A percentile compares a stretch with the other conserved stretches of the same genome.
phyloP scores from a whole-genome alignment of 2,797 vertebrate genomes.

The Catamblyrhynchus diadema region DNA sequence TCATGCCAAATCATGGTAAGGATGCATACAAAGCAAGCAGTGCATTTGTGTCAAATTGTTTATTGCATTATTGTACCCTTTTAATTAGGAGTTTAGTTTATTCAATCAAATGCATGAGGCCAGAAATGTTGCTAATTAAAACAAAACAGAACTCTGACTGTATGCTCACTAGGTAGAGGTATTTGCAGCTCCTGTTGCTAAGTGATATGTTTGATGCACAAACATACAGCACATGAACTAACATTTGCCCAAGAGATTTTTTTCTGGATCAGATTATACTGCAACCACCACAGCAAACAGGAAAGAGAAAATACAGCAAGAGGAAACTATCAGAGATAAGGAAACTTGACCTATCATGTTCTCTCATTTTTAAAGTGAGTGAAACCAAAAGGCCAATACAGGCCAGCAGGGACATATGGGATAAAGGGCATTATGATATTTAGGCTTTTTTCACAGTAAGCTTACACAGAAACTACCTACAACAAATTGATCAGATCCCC shows the following conservation, averaged over 20 bases:
- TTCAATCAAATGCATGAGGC: conserved; percentile 24
- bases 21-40: conserved; percentile 1
- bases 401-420: not conserved
- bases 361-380: not conserved
- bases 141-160: not conserved
- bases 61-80: conserved; percentile 25
- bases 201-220: conserved; percentile 2
- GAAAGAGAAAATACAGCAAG: not conserved
- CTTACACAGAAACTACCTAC: not conserved
- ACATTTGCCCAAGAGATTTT: not conserved
- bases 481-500: not conserved
- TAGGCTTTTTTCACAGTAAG: not conserved
- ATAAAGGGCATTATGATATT: not conserved
- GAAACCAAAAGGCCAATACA: not conserved
- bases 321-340: conserved; percentile 11
- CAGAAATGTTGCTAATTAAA: conserved; percentile 52
- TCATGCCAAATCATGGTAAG: conserved; percentile 24
- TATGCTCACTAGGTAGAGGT: not conserved
- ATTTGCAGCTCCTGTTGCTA: conserved; percentile 26
- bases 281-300: not conserved
- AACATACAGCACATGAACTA: not conserved
- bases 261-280: conserved; percentile 10
- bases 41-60: conserved; percentile 23
- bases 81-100: conserved; percentile 54
- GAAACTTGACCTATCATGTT: not conserved